These are phyloP conservation scores for Synanceia verrucosa DNA, from an alignment of 2,797 vertebrate species.

Conservation along the genomic window DNA sequence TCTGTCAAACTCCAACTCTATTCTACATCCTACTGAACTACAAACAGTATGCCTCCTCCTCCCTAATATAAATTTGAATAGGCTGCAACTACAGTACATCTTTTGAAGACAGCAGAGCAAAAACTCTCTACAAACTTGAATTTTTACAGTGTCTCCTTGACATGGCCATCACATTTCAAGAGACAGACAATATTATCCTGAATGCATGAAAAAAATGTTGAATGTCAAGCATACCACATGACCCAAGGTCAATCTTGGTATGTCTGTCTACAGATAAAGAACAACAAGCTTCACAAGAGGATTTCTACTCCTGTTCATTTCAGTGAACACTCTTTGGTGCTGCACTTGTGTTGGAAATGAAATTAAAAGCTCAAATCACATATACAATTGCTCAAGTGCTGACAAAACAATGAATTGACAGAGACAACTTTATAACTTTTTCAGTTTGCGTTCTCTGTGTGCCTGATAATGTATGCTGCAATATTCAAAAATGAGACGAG, in stretches of 20 bases:
- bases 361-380: not conserved
- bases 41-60: slow-evolving; percentile 7
- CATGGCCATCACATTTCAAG: slow-evolving; percentile 1
- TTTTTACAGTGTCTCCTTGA: slow-evolving; percentile 12
- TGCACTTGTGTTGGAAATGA: not conserved
- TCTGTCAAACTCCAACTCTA: slow-evolving; percentile 39
- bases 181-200: slow-evolving; percentile 32
- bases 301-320: not conserved
- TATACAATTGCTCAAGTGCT: not conserved
- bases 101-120: slow-evolving; percentile 14
- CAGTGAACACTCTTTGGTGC: slow-evolving; percentile 5
- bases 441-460: not conserved
- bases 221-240: slow-evolving; percentile 23
- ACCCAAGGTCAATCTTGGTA: slow-evolving; percentile 23
- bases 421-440: not conserved
- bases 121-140: slow-evolving; percentile 19
- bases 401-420: slow-evolving; percentile 22
- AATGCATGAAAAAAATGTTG: slow-evolving; percentile 14
- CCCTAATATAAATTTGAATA: slow-evolving; percentile 12
- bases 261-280: slow-evolving; percentile 20
- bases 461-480: not conserved
- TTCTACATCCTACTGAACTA: slow-evolving; percentile 21
- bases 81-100: slow-evolving; percentile 10
- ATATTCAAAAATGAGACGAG: slow-evolving; percentile 19
- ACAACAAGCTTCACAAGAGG: not conserved